Evolutionary conservation across 2,113 vertebrate species (phyloP), one percentile per base, ranked within the genome.

Genomic region (Nesogale talazaci): DNA sequence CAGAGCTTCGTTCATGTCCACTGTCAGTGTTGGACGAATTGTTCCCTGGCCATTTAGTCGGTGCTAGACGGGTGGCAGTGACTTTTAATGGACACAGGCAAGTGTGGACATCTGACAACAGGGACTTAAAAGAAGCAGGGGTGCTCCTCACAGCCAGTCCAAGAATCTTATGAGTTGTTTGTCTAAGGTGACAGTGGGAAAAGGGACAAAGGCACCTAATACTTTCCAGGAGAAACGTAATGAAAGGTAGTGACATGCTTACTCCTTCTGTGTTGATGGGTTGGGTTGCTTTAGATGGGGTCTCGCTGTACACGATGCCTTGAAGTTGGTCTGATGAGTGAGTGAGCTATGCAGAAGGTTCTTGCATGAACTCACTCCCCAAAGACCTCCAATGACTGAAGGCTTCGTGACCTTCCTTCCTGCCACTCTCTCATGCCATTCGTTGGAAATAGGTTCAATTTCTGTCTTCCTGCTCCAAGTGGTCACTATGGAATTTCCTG

Each of bases 401-500:
- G 27, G 27, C 72, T 70, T 27, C 40, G 40, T 40, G 38, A 56
- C 25, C 42, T n/a, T 22, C 22, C 57, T 69, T 75, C 27, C 12
- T 6, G 19, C 34, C 23, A 25, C 12, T 23, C 69, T 77, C 65
- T 46, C 40, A 63, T 74, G 36, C 20, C 5, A 1, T 77, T 86
- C 27, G 78, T 40, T 93, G 79, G 95, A 96, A 94, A 97, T 79
- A 94, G 76, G 5, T 95, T 96, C 92, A 5, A 92, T 94, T 96
- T 96, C 59, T 94, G 7, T 87, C 40, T 95, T 85, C 89, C 96
- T 97, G 92, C 86, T 96, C 96, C 9, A 65, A 97, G 92, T 95
- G 90, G 95, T 97, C 85, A 89, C 83, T 96, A 96, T 92, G 84
- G 70, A 17, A 14, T 96, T 97, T 94, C 91, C 90, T 91, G 96